phyloP scores from a whole-genome alignment of 1,140 invertebrate species.

The Sitophilus oryzae region DNA sequence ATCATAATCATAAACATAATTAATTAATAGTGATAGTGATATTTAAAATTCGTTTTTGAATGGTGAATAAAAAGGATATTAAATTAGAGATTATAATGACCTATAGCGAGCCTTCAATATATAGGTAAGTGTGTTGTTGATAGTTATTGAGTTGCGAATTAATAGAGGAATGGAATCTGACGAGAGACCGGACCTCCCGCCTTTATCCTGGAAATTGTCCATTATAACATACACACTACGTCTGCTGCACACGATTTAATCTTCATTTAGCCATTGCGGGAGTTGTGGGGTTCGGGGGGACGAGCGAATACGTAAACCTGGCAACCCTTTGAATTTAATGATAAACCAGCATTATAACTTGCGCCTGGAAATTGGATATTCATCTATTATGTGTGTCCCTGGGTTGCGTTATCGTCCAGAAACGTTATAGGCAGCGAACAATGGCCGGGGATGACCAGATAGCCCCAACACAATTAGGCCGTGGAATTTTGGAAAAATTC shows the following conservation, averaged over 20 bases:
- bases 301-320: neutral
- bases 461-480: slow-evolving; percentile 24
- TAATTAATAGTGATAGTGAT: too few relatives aligned
- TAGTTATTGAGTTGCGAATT: neutral
- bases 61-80: too few relatives aligned
- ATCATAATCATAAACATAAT: too few relatives aligned
- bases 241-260: neutral
- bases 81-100: too few relatives aligned
- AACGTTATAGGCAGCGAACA: slow-evolving; percentile 9
- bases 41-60: too few relatives aligned
- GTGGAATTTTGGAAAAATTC: slow-evolving; percentile 33
- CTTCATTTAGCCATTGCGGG: neutral
- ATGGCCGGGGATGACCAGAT: slow-evolving; percentile 11
- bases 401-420: slow-evolving; percentile 21
- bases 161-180: neutral
- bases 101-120: too few relatives aligned
- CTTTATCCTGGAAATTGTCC: neutral
- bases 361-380: slow-evolving; percentile 25
- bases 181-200: neutral
- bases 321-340: slow-evolving; percentile 10
- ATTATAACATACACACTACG: neutral
- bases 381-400: slow-evolving; percentile 24
- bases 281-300: too few relatives aligned
- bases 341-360: slow-evolving; percentile 22
- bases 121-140: too few relatives aligned